phyloP scores from a whole-genome alignment of 2,888 invertebrate genomes.

The Heterodera filipjevi region DNA sequence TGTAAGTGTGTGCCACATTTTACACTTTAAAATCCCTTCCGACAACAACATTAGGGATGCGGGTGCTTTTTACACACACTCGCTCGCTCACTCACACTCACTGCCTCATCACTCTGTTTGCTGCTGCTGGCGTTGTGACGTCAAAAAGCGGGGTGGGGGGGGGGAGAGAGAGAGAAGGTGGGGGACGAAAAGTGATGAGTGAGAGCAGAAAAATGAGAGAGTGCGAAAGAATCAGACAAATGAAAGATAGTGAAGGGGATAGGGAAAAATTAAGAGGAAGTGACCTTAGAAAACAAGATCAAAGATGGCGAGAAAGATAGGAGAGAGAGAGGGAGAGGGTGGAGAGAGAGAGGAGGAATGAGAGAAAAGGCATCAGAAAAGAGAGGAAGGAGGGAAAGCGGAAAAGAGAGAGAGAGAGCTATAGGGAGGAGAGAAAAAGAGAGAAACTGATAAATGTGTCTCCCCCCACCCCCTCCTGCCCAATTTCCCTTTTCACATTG shows the following conservation, averaged over 20 bases:
- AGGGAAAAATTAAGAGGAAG: neutral
- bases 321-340: neutral
- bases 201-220: neutral
- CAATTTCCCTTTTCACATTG: neutral
- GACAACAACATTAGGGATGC: conserved; percentile 2
- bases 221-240: neutral
- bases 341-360: neutral
- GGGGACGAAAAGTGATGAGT: neutral
- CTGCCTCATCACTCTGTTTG: neutral
- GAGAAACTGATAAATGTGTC: neutral
- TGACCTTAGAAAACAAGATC: too few relatives aligned
- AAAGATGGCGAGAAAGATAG: neutral
- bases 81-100: neutral
- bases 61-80: neutral
- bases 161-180: neutral
- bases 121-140: neutral
- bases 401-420: too few relatives aligned
- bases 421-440: neutral
- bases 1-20: neutral
- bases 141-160: neutral
- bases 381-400: too few relatives aligned
- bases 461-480: neutral
- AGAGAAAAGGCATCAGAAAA: too few relatives aligned
- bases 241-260: neutral
- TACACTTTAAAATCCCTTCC: neutral